phyloP scores from a whole-genome alignment of 2,113 vertebrate species.

The Mandrillus leucophaeus region DNA sequence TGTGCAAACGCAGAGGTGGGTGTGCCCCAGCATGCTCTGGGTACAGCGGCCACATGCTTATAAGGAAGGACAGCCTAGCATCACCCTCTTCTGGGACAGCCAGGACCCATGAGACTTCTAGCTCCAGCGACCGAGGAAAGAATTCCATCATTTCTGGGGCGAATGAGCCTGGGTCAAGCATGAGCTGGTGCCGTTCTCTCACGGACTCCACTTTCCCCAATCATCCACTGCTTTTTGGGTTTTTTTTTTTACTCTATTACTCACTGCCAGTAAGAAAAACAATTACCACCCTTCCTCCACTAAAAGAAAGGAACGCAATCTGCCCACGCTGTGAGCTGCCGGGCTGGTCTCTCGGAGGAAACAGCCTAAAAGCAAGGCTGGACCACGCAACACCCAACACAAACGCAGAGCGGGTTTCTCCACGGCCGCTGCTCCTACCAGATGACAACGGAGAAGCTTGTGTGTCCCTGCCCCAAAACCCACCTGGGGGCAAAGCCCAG shows the following conservation, averaged over 20 bases:
- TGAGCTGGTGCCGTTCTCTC: not conserved
- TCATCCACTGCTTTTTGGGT: conserved; percentile 9
- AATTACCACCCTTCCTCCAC: not conserved
- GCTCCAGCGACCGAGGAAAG: conserved; percentile 20
- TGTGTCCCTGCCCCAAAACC: not conserved
- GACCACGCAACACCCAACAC: not conserved
- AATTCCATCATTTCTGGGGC: not conserved
- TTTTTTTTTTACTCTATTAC: not conserved
- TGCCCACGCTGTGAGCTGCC: not conserved
- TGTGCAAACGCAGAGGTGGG: too few species aligned
- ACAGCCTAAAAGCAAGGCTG: not conserved
- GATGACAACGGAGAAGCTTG: too few species aligned
- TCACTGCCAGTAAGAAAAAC: conserved; percentile 51
- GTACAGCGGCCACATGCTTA: too few species aligned
- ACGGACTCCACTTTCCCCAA: not conserved
- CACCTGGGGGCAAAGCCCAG: not conserved
- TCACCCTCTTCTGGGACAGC: not conserved
- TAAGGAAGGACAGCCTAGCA: not conserved
- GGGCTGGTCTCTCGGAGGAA: not conserved
- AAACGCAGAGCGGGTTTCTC: not conserved
- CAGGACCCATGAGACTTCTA: not conserved
- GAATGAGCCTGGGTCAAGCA: conserved; percentile 51
- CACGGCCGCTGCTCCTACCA: not conserved
- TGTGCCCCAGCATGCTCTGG: too few species aligned
- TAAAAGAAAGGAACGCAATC: not conserved